phyloP scores from a whole-genome alignment of 2,113 vertebrate genomes.

The Halichoerus grypus region DNA sequence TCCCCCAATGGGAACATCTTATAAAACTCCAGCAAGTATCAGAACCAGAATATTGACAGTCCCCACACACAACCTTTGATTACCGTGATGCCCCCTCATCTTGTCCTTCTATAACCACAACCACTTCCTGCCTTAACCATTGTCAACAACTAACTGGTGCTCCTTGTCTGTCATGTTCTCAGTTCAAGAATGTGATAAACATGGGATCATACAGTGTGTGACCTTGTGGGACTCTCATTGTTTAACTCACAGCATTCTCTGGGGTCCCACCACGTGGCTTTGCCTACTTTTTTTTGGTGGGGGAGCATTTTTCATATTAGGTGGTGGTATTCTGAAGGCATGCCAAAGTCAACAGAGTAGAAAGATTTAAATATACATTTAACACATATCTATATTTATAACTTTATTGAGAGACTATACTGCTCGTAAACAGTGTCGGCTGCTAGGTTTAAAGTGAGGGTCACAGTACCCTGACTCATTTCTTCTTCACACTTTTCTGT shows the following conservation, averaged over 20 bases:
- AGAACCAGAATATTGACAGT: fast-evolving
- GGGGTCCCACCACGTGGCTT: fast-evolving
- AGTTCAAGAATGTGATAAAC: background rate
- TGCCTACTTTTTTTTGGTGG: too few species aligned
- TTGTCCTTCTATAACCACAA: too few species aligned
- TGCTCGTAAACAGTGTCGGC: fast-evolving
- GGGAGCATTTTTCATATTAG: background rate
- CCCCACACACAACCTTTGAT: fast-evolving
- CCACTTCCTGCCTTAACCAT: too few species aligned
- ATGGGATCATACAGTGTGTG: background rate
- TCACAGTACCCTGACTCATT: background rate
- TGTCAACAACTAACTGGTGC: background rate
- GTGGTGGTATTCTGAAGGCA: too few species aligned
- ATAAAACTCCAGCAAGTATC: background rate
- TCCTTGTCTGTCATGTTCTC: background rate
- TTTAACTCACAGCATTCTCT: background rate
- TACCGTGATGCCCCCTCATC: fast-evolving
- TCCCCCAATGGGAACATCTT: background rate
- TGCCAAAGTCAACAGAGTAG: background rate
- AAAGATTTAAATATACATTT: background rate
- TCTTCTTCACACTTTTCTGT: background rate
- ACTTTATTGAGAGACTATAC: background rate
- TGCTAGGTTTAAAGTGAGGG: background rate
- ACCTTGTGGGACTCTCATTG: too few species aligned
- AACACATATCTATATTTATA: background rate